A percentile compares a stretch with the other conserved stretches of the same genome.
These are phyloP conservation scores for Capitulum mitella DNA, from an alignment of 2,888 invertebrate species.

Conservation along the genomic window DNA sequence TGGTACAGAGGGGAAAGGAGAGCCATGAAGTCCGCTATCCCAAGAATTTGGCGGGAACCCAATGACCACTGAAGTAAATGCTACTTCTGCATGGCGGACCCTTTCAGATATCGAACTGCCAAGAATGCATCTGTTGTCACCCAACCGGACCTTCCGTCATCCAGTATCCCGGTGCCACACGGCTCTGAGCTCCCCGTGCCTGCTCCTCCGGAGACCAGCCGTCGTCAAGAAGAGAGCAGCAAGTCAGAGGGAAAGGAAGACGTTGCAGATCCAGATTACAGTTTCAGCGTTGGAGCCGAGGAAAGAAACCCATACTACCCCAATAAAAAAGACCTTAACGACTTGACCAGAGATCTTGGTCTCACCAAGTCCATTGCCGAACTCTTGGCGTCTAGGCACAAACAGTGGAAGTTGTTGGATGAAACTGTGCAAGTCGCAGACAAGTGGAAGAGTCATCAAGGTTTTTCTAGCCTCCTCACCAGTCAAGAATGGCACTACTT, in stretches of 20 bases:
- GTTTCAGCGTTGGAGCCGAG: neutral
- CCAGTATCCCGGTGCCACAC: constrained; percentile 27
- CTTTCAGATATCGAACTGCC: no score
- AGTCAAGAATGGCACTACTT: neutral
- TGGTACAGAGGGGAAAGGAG: neutral
- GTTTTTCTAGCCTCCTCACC: neutral
- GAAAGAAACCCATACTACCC: constrained; percentile 27
- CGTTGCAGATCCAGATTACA: constrained; percentile 25
- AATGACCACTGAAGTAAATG: constrained; percentile 30
- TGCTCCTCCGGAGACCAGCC: constrained; percentile 2
- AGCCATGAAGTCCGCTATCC: constrained; percentile 24
- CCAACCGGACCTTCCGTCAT: constrained; percentile 30
- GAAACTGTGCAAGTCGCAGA: constrained; percentile 20
- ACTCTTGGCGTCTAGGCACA: constrained; percentile 27
- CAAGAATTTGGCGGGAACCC: constrained; percentile 26
- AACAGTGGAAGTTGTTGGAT: constrained; percentile 28
- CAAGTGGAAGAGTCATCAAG: constrained; percentile 19
- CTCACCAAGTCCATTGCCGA: constrained; percentile 27
- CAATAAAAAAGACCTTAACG: constrained; percentile 14
- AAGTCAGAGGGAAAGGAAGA: neutral
- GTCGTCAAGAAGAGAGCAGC: neutral
- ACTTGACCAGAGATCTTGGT: constrained; percentile 23
- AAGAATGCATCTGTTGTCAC: constrained; percentile 29
- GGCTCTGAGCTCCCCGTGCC: constrained; percentile 27
- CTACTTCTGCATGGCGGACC: no score